Evolutionary conservation across 2,888 invertebrate genomes (phyloP).

Genomic region (Caenorhabditis uteleia): DNA sequence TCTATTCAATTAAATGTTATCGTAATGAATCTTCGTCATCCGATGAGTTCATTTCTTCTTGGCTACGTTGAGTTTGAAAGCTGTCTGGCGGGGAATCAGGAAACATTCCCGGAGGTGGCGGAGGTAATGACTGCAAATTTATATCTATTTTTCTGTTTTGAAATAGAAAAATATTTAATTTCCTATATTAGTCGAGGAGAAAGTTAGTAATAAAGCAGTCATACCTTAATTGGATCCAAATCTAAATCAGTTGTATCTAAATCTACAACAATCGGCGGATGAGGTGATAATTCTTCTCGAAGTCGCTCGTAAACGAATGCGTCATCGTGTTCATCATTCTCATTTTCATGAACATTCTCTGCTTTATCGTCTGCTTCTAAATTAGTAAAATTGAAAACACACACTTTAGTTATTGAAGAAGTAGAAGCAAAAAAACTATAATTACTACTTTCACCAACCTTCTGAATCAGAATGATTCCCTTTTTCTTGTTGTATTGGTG

Average conservation of each 20-base stretch:
- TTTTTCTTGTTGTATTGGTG: slow-evolving; percentile 26
- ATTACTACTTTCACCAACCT: slow-evolving; percentile 22
- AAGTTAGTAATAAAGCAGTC: background rate
- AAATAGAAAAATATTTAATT: background rate
- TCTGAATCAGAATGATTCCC: slow-evolving; percentile 31
- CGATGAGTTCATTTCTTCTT: slow-evolving; percentile 25
- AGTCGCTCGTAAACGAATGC: slow-evolving; percentile 62
- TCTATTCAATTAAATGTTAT: slow-evolving; percentile 3
- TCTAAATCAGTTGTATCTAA: slow-evolving; percentile 37
- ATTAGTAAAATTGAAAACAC: slow-evolving; percentile 5
- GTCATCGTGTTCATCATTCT: slow-evolving; percentile 34
- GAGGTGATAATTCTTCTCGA: slow-evolving; percentile 58
- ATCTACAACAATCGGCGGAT: slow-evolving; percentile 49
- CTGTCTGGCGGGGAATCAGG: slow-evolving; percentile 38
- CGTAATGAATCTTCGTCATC: slow-evolving; percentile 31
- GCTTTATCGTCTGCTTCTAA: slow-evolving; percentile 42
- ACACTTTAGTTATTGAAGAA: slow-evolving; percentile 2
- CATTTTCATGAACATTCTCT: slow-evolving; percentile 33
- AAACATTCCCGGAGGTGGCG: slow-evolving; percentile 33
- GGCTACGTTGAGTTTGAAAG: slow-evolving; percentile 24
- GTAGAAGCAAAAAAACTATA: background rate
- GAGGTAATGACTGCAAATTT: slow-evolving; percentile 31
- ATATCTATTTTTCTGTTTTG: background rate
- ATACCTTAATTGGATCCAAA: slow-evolving; percentile 34
- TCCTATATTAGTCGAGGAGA: background rate